Conservation (phyloP, 2,888 invertebrate species). For the Adineta ricciae region DNA sequence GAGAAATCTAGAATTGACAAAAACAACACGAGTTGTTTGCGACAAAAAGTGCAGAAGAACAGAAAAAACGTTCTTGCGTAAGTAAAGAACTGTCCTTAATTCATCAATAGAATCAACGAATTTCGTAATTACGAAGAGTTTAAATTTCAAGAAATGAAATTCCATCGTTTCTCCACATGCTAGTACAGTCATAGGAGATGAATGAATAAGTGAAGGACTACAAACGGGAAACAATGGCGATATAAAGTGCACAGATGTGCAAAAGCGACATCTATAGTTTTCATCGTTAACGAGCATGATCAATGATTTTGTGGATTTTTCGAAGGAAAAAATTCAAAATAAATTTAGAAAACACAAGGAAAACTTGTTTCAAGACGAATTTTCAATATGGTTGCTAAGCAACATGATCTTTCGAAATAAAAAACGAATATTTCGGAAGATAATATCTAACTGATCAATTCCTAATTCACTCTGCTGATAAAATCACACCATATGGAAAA, state of each 20-base stretch:
- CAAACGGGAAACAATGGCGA: conserved; percentile 5
- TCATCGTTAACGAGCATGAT: background rate
- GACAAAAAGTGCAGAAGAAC: too few relatives aligned
- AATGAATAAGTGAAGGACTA: background rate
- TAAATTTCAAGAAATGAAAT: background rate
- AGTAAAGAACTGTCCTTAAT: background rate
- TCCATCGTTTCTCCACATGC: background rate
- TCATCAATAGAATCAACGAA: background rate
- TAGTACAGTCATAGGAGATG: background rate
- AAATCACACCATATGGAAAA: too few relatives aligned
- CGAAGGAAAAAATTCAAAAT: background rate
- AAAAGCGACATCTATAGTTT: background rate
- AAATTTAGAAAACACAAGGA: background rate
- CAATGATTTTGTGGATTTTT: background rate
- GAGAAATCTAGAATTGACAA: background rate
- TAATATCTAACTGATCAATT: too few relatives aligned
- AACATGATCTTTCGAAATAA: background rate
- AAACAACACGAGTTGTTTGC: background rate
- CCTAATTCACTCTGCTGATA: too few relatives aligned
- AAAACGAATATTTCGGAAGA: background rate
- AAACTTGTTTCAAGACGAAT: background rate
- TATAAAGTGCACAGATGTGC: background rate
- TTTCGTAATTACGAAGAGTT: background rate
- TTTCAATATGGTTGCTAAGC: background rate
- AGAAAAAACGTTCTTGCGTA: background rate